A percentile compares a stretch with the other conserved stretches of the same genome.
Conservation (phyloP, 30 jellyfish, hydroid and myxozoan genomes). For the Aurelia sp. region DNA sequence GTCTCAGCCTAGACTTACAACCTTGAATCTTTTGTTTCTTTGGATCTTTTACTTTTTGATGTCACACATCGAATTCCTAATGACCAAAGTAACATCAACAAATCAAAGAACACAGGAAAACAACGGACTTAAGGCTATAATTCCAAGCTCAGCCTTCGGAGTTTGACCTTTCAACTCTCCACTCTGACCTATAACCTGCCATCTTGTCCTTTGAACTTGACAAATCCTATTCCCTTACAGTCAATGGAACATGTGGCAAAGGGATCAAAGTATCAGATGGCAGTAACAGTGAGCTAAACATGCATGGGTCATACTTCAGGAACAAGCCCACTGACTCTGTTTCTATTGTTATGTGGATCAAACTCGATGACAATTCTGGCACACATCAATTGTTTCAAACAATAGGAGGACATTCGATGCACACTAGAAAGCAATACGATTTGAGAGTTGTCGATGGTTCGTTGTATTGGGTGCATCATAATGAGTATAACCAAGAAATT, state of each 20-base stretch:
- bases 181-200: no score
- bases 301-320: slow-evolving; percentile 80
- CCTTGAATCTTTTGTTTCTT: no score
- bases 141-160: no score
- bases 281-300: slow-evolving; percentile 58
- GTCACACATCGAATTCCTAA: no score
- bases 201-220: no score
- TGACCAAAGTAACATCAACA: no score
- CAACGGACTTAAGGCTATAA: no score
- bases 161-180: no score
- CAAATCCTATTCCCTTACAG: slow-evolving; percentile 2
- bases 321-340: slow-evolving; percentile 95
- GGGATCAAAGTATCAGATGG: slow-evolving; percentile 76
- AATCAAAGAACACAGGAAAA: no score
- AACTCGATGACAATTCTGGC: slow-evolving; percentile 87
- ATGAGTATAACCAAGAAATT: slow-evolving; percentile 90
- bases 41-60: no score
- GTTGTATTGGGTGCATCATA: slow-evolving; percentile 90
- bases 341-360: slow-evolving; percentile 87
- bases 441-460: slow-evolving; percentile 88
- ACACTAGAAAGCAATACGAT: slow-evolving; percentile 88
- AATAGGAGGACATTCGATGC: slow-evolving; percentile 97
- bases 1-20: no score
- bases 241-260: slow-evolving; percentile 88
- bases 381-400: slow-evolving; percentile 86